Percentiles rank a stretch among this genome's conserved stretches.
Evolutionary conservation across 2,113 vertebrate species (phyloP).

Genomic region (Neotragus pygmaeus): DNA sequence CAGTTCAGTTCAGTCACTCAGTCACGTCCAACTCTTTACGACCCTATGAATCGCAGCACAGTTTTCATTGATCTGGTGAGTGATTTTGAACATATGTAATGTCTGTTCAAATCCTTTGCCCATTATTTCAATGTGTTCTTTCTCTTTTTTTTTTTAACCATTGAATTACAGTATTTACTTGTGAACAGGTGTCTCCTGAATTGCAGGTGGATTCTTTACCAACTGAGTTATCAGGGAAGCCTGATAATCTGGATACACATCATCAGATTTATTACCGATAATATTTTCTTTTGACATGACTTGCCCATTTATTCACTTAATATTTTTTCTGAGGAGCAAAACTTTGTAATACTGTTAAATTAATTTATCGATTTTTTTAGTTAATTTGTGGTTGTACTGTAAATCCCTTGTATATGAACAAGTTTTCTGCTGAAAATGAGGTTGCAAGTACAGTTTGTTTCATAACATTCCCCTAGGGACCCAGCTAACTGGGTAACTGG

Average conservation of each 20-base stretch:
- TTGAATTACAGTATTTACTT: background rate
- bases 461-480: background rate
- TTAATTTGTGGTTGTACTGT: background rate
- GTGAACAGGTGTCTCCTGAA: background rate
- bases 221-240: background rate
- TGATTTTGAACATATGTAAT: background rate
- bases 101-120: background rate
- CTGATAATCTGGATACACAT: background rate
- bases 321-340: background rate
- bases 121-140: background rate
- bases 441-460: background rate
- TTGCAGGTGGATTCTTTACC: background rate
- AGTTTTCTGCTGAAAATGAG: background rate
- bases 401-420: background rate
- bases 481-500: background rate
- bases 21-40: no score
- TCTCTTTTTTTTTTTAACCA: background rate
- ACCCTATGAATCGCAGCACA: no score
- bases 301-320: background rate
- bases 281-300: background rate
- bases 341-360: background rate
- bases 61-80: background rate
- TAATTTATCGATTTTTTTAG: background rate
- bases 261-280: background rate
- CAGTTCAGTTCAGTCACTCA: no score